A percentile compares a stretch with the other conserved stretches of the same genome.
phyloP scores from a whole-genome alignment of 2,888 invertebrate genomes.

The Hoplodrina blanda region DNA sequence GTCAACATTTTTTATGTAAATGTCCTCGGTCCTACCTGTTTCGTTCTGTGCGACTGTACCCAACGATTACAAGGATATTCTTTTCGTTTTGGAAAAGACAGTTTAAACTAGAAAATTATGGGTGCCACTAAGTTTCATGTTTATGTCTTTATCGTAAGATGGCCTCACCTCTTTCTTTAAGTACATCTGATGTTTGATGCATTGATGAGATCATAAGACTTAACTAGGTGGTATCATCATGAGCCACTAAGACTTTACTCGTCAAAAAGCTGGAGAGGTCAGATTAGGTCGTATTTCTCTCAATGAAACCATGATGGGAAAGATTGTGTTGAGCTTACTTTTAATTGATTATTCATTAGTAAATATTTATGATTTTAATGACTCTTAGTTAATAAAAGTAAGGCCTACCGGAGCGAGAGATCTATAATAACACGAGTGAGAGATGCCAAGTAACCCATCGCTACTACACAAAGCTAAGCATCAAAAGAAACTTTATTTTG shows the following conservation, averaged over 20 bases:
- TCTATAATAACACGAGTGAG: neutral
- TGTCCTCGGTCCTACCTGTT: constrained; percentile 66
- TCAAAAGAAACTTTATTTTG: constrained; percentile 34
- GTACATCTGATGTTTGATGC: too few species aligned
- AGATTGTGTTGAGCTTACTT: neutral
- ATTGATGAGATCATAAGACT: too few species aligned
- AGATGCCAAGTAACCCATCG: neutral
- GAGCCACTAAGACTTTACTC: neutral
- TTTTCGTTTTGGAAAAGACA: constrained; percentile 31
- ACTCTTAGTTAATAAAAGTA: too few species aligned
- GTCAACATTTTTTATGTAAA: constrained; percentile 78
- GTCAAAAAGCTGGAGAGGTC: neutral
- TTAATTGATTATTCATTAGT: neutral
- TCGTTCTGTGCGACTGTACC: constrained; percentile 46
- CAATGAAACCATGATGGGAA: too few species aligned
- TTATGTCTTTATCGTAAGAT: neutral
- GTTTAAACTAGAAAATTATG: constrained; percentile 21
- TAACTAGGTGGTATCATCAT: neutral
- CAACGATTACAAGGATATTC: constrained; percentile 38
- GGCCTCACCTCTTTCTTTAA: neutral
- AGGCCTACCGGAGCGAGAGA: too few species aligned
- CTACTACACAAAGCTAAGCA: neutral
- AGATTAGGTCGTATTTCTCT: neutral
- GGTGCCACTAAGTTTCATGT: neutral
- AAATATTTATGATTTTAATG: neutral